These are phyloP conservation scores for Cecropterus lyciades DNA, from an alignment of 1,140 invertebrate species.

Conservation along the genomic window DNA sequence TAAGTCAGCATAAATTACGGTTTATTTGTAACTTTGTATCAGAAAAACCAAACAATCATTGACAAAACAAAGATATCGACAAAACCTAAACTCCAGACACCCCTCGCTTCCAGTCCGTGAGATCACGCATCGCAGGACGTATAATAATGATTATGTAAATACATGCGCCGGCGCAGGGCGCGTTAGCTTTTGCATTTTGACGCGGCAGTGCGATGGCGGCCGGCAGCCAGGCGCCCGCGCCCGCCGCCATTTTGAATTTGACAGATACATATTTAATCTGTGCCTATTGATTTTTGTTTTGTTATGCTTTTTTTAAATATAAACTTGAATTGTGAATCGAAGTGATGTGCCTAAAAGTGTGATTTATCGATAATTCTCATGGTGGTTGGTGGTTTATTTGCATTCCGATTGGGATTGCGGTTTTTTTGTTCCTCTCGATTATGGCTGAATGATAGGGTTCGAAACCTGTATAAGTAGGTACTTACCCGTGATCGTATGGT, in stretches of 20 bases:
- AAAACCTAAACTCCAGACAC: not conserved
- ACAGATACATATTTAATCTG: slow-evolving; percentile 20
- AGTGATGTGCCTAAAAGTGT: slow-evolving; percentile 25
- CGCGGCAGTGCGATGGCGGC: slow-evolving; percentile 66
- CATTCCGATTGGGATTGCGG: slow-evolving; percentile 32
- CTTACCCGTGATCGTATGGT: slow-evolving; percentile 11
- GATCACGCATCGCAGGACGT: slow-evolving; percentile 55
- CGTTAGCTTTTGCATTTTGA: slow-evolving; percentile 63
- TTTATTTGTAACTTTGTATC: too few relatives aligned
- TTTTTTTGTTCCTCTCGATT: slow-evolving; percentile 32
- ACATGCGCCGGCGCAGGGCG: slow-evolving; percentile 61
- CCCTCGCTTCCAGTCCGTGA: slow-evolving; percentile 34
- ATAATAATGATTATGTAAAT: slow-evolving; percentile 71
- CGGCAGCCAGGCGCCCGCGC: slow-evolving; percentile 55
- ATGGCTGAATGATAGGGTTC: slow-evolving; percentile 23
- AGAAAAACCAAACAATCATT: not conserved
- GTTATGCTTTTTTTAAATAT: not conserved
- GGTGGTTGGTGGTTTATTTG: slow-evolving; percentile 28
- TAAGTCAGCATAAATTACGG: too few relatives aligned
- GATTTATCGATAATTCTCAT: slow-evolving; percentile 9
- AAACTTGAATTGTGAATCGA: not conserved
- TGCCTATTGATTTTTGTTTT: slow-evolving; percentile 23
- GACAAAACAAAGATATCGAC: slow-evolving; percentile 29
- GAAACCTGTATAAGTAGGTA: slow-evolving; percentile 7
- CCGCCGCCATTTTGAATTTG: slow-evolving; percentile 44